Evolutionary conservation across 2,888 invertebrate species (phyloP).

Genomic region (Ochropleura plecta): DNA sequence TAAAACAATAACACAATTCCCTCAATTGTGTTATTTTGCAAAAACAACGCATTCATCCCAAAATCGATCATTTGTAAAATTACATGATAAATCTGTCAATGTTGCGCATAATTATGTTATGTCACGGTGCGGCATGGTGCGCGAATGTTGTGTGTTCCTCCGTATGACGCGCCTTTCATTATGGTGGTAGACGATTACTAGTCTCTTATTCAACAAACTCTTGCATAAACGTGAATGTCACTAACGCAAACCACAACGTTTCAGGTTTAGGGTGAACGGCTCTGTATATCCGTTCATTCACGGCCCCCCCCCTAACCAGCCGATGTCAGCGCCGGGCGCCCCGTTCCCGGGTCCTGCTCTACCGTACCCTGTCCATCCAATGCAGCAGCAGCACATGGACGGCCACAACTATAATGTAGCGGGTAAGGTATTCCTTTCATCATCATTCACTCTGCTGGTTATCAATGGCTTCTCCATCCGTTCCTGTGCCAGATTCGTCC

Average conservation of each 20-base stretch:
- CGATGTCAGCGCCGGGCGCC: constrained; percentile 60
- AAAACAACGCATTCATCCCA: too few relatives aligned
- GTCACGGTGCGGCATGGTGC: too few relatives aligned
- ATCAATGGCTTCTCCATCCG: neutral
- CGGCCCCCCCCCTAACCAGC: constrained; percentile 7
- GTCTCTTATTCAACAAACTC: neutral
- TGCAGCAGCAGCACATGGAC: constrained; percentile 44
- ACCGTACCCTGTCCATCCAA: constrained; percentile 59
- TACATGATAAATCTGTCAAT: neutral
- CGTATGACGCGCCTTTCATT: too few relatives aligned
- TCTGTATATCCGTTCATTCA: constrained; percentile 64
- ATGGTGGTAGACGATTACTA: neutral
- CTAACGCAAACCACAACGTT: constrained; percentile 14
- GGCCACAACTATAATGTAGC: constrained; percentile 69
- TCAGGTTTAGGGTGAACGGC: constrained; percentile 70
- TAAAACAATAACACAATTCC: too few relatives aligned
- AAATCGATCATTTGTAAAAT: neutral
- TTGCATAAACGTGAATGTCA: neutral
- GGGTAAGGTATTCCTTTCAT: constrained; percentile 66
- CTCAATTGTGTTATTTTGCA: too few relatives aligned
- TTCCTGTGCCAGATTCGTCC: neutral
- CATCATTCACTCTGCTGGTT: neutral
- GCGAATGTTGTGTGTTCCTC: too few relatives aligned
- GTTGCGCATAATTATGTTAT: neutral
- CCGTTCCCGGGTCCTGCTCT: constrained; percentile 55